phyloP scores from a whole-genome alignment of 2,113 vertebrate species.

The Coryphaenoides rupestris region DNA sequence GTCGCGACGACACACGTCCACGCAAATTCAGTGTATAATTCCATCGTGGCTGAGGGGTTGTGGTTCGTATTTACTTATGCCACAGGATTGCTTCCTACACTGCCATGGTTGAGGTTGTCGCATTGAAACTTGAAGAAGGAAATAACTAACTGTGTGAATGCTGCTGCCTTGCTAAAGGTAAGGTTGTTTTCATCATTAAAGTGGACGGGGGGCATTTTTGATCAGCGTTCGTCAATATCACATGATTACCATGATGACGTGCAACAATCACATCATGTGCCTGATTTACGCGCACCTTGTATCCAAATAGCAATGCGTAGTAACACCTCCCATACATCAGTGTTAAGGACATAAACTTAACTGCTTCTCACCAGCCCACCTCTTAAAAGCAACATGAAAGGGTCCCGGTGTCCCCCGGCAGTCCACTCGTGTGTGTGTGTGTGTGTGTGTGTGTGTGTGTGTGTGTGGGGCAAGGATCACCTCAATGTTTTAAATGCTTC shows the following conservation, averaged over 20 bases:
- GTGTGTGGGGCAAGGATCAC: no score
- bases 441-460: no score
- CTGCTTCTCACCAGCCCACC: no score
- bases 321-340: no score
- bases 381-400: no score
- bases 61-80: slow-evolving; percentile 32
- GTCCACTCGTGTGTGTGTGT: background rate
- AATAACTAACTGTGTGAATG: background rate
- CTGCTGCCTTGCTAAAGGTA: no score
- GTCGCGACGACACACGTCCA: slow-evolving; percentile 28
- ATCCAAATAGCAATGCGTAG: no score
- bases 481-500: slow-evolving; percentile 4
- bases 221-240: background rate
- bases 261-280: background rate
- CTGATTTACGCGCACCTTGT: no score
- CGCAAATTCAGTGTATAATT: slow-evolving; percentile 18
- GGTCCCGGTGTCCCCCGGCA: background rate
- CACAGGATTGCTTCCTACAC: slow-evolving; percentile 20
- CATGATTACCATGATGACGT: background rate
- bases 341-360: no score
- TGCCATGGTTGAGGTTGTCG: background rate
- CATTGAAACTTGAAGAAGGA: background rate
- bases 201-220: background rate
- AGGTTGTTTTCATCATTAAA: no score
- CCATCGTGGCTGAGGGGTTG: background rate